phyloP scores from a whole-genome alignment of 2,113 vertebrate genomes.

The Uria aalge region DNA sequence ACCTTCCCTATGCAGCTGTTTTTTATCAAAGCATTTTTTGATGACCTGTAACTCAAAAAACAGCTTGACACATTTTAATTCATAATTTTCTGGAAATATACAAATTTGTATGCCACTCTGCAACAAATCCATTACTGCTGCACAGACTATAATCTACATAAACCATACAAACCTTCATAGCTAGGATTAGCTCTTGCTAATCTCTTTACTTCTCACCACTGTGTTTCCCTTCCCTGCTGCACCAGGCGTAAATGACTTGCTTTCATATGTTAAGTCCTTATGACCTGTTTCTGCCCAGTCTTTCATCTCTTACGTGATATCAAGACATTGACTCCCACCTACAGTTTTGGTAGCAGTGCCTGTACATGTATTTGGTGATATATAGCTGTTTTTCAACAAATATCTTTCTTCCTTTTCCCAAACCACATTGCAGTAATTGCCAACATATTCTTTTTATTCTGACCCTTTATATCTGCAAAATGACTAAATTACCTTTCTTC shows the following conservation, averaged over 20 bases:
- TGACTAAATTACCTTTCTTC: not conserved
- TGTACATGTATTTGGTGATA: not conserved
- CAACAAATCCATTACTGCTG: slow-evolving; percentile 28
- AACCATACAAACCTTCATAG: slow-evolving; percentile 32
- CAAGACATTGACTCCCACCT: not conserved
- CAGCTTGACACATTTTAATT: slow-evolving; percentile 12
- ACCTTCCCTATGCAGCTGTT: not conserved
- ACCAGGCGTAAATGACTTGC: not conserved
- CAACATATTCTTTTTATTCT: not conserved
- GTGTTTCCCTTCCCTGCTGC: not conserved
- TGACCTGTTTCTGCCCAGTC: not conserved
- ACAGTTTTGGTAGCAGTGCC: not conserved
- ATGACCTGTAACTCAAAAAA: slow-evolving; percentile 1
- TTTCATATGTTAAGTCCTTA: not conserved
- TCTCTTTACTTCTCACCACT: not conserved
- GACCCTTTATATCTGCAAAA: not conserved
- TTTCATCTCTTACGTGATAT: not conserved
- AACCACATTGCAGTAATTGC: not conserved
- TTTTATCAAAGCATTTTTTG: not conserved
- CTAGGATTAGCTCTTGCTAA: slow-evolving; percentile 42
- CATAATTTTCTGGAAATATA: not conserved
- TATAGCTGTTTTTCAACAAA: not conserved
- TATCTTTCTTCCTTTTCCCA: not conserved
- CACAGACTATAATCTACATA: slow-evolving; percentile 17
- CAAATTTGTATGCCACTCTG: slow-evolving; percentile 11